phyloP scores from a whole-genome alignment of 2,113 vertebrate genomes.

The Mesembrinibis cayennensis region DNA sequence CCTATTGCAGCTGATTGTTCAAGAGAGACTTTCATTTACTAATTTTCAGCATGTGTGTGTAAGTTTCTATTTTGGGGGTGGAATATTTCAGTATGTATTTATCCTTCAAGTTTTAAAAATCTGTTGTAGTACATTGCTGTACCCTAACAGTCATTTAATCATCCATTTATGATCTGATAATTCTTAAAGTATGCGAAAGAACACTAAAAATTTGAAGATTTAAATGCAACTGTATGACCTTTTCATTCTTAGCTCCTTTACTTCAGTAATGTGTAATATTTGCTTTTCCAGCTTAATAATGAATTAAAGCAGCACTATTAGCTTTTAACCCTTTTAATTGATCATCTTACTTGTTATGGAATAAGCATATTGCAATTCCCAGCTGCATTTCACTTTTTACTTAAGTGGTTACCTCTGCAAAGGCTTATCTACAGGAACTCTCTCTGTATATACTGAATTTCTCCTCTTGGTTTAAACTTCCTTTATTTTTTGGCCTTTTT shows the following conservation, averaged over 20 bases:
- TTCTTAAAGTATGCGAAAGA: neutral
- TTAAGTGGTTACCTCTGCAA: neutral
- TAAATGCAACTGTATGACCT: neutral
- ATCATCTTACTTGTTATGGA: neutral
- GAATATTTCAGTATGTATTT: neutral
- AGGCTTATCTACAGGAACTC: neutral
- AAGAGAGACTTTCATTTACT: neutral
- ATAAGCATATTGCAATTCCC: neutral
- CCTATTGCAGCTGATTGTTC: neutral
- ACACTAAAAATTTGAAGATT: neutral
- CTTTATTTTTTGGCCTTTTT: neutral
- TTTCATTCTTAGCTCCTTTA: neutral
- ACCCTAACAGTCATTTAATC: neutral
- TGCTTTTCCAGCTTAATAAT: neutral
- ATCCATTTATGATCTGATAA: neutral
- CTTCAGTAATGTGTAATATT: neutral
- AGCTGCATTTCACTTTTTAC: neutral
- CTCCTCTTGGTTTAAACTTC: neutral
- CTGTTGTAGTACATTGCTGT: neutral
- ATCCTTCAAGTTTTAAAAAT: neutral
- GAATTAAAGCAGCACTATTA: neutral
- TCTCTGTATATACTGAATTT: neutral
- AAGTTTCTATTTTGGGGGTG: neutral
- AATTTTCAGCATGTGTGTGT: accelerated
- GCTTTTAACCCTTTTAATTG: neutral